These are phyloP conservation scores for rabbit (Oryctolagus cuniculus) DNA, from an alignment of 2,113 vertebrate genomes.

Conservation along the genomic window mOryCun1.1 NC_091451.1:7840001-7840500, in stretches of 20 bases:
- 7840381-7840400: not conserved
- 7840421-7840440: not conserved
- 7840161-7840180: not conserved
- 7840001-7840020: too few species aligned
- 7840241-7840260: not conserved
- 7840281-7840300: not conserved
- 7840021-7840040: too few species aligned
- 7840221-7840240: not conserved
- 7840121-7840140: too few species aligned
- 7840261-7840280: not conserved
- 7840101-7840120: too few species aligned
- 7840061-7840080: too few species aligned
- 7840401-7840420: conserved; percentile 20
- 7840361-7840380: not conserved
- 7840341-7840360: not conserved
- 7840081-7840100: too few species aligned
- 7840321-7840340: not conserved
- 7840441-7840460: not conserved
- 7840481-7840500: not conserved
- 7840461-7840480: conserved; percentile 6
- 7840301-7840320: not conserved
- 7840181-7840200: not conserved
- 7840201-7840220: not conserved
- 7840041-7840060: too few species aligned
- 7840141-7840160: not conserved